Conservation (phyloP, 2,888 invertebrate species). For the Tubiluchus corallicola region DNA sequence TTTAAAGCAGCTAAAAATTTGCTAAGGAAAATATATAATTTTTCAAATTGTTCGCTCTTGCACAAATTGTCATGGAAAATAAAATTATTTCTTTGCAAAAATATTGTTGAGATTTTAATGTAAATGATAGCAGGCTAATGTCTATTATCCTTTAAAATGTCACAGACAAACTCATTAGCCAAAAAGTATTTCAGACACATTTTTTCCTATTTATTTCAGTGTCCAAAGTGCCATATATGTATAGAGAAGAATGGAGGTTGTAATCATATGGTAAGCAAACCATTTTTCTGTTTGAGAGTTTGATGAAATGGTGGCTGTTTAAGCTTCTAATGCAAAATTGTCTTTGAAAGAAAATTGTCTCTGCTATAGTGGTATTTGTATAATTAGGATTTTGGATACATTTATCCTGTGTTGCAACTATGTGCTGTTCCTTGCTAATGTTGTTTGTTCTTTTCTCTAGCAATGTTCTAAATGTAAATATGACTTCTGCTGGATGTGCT, state of each 20-base stretch:
- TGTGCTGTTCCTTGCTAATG: too few relatives aligned
- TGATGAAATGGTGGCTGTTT: conserved; percentile 2
- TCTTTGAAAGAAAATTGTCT: too few relatives aligned
- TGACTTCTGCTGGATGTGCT: conserved; percentile 99
- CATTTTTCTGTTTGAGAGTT: conserved; percentile 7
- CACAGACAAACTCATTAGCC: too few relatives aligned
- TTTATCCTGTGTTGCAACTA: too few relatives aligned
- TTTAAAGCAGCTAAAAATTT: too few relatives aligned
- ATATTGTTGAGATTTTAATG: not conserved
- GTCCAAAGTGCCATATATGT: conserved; percentile 97
- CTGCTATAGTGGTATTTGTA: too few relatives aligned
- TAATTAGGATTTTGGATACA: too few relatives aligned
- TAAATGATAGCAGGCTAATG: conserved; percentile 12
- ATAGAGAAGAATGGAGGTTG: conserved; percentile 99
- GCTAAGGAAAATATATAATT: not conserved
- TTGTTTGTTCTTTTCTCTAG: conserved; percentile 18
- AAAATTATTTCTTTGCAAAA: conserved; percentile 7
- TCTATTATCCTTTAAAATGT: too few relatives aligned
- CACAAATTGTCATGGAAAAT: conserved; percentile 12
- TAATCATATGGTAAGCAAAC: conserved; percentile 67
- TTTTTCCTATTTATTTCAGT: conserved; percentile 31
- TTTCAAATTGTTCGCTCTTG: conserved; percentile 1
- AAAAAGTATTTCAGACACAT: too few relatives aligned
- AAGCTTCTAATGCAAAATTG: too few relatives aligned
- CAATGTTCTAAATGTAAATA: conserved; percentile 88